Percentiles rank a stretch among this genome's conserved stretches.
phyloP scores from a whole-genome alignment of 2,113 vertebrate genomes.

The Bubo scandiacus region DNA sequence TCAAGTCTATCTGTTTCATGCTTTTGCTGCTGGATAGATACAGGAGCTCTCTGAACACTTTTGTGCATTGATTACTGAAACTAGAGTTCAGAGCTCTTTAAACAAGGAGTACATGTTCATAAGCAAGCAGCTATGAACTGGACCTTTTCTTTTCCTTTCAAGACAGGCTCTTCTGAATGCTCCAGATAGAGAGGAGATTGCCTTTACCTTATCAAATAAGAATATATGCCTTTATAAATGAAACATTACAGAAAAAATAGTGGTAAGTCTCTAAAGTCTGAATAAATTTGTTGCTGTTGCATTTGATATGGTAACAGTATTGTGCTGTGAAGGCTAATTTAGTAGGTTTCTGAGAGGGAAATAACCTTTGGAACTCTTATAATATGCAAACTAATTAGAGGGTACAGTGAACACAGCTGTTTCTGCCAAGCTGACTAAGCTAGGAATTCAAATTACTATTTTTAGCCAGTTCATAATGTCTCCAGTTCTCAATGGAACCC shows the following conservation, averaged over 20 bases:
- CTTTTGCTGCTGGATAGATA: neutral
- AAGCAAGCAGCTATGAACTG: neutral
- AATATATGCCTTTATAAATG: neutral
- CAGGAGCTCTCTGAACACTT: neutral
- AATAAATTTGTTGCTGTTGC: neutral
- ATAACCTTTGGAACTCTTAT: conserved; percentile 20
- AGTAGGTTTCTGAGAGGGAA: conserved; percentile 16
- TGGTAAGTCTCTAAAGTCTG: neutral
- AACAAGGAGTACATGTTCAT: neutral
- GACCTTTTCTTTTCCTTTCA: conserved; percentile 2
- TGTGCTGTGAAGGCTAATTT: neutral
- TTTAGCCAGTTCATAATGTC: conserved; percentile 4
- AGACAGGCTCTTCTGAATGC: conserved; percentile 10
- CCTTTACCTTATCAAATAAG: neutral
- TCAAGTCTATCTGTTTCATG: neutral
- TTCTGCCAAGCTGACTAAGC: conserved; percentile 46
- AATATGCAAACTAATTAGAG: conserved; percentile 37
- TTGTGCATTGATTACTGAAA: neutral
- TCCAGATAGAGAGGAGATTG: neutral
- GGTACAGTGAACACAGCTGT: conserved; percentile 43
- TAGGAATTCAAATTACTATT: conserved; percentile 56
- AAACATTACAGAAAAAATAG: conserved; percentile 1
- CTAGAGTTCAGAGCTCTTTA: neutral
- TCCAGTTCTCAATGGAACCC: neutral
- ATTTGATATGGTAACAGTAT: neutral